Conservation (phyloP, 2,797 vertebrate species). For the Enteromius unitaeniatus region DNA sequence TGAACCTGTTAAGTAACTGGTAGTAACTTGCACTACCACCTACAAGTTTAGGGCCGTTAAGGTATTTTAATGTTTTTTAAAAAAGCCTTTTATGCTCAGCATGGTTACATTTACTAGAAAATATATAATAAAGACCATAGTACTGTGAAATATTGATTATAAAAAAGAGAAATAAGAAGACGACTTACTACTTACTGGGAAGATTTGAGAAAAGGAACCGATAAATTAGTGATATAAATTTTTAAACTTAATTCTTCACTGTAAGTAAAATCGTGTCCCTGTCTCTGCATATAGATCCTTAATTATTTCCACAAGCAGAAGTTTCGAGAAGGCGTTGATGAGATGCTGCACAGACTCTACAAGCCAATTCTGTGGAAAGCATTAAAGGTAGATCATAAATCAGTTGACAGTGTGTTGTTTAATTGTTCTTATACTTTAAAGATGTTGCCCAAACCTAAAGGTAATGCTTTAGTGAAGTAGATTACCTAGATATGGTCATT, state of each 20-base stretch:
- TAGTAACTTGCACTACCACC: neutral
- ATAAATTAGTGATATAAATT: neutral
- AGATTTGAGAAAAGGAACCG: neutral
- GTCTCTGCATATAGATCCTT: constrained; percentile 79
- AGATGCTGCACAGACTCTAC: constrained; percentile 90
- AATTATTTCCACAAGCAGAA: constrained; percentile 90
- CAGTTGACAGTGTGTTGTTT: neutral
- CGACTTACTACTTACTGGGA: neutral
- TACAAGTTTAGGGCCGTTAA: neutral
- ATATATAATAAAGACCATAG: neutral
- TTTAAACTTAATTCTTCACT: neutral
- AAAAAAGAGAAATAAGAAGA: neutral
- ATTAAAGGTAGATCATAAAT: constrained; percentile 75
- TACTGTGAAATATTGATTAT: neutral
- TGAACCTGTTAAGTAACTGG: neutral
- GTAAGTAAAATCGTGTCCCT: neutral
- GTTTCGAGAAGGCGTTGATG: constrained; percentile 83
- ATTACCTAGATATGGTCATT: neutral
- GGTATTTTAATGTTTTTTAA: neutral
- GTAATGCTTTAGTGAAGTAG: neutral
- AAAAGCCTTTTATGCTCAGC: neutral
- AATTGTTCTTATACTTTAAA: neutral
- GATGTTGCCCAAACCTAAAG: neutral
- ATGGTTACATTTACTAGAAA: neutral
- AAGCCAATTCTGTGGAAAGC: constrained; percentile 93